Conservation (phyloP, 2,797 vertebrate species). For the Pipistrellus pipistrellus region DNA sequence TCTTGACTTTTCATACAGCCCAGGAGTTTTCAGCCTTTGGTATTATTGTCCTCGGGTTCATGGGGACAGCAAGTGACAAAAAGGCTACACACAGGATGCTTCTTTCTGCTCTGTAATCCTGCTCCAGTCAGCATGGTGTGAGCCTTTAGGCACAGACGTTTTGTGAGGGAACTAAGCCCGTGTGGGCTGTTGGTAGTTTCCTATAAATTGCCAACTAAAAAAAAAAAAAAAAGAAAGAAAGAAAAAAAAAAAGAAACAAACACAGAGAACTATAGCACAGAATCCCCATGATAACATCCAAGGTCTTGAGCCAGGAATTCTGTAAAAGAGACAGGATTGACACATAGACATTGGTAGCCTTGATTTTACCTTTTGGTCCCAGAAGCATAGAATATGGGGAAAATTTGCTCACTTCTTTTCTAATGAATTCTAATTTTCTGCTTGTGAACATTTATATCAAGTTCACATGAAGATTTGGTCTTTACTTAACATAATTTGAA, state of each 20-base stretch:
- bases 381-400: background rate
- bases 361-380: background rate
- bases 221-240: background rate
- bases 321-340: background rate
- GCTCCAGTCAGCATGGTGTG: background rate
- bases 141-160: background rate
- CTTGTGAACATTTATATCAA: background rate
- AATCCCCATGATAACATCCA: background rate
- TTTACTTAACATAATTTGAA: background rate
- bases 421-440: background rate
- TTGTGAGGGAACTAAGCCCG: background rate
- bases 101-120: constrained; percentile 19
- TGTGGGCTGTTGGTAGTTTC: background rate
- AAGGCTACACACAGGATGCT: background rate
- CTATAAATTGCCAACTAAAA: background rate
- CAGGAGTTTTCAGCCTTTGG: background rate
- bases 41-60: background rate
- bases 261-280: background rate
- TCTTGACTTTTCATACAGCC: background rate
- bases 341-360: background rate
- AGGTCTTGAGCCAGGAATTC: background rate
- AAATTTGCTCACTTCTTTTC: background rate
- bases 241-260: background rate
- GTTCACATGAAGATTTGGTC: background rate
- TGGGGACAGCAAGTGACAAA: background rate